Evolutionary conservation across 2,888 invertebrate genomes (phyloP), one percentile per base, ranked within the genome.

Genomic region (Napeogenes sylphis): DNA sequence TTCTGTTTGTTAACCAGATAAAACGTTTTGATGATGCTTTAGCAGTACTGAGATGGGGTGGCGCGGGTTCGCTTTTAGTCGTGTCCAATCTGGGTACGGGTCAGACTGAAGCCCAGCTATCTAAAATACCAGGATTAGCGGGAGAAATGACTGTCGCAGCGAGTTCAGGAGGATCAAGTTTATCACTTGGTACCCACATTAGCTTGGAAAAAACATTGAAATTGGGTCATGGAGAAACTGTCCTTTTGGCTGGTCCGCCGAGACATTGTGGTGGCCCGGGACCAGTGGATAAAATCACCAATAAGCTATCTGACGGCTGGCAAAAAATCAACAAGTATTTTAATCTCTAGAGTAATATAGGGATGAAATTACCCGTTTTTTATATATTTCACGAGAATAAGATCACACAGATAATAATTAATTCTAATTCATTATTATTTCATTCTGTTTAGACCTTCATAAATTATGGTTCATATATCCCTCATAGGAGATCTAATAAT

Each of bases 1-100:
- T 4, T 47, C 6, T n/a, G n/a, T 4, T 47, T n/a, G 4, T 46
- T 55, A 81, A 82, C 62, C 77, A 92, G 83, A 92, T 93, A 64
- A 92, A 92, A 62, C 92, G 93, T 61, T 87, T 93, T 54, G 92
- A 92, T 61, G 85, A 80, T 4, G 84, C 84, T 0, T 61, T 89
- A 45, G 79, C 81, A 3, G 70, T 90, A 1, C 70, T 90, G 4
- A 75, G 89, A 62, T 90, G 90, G 90, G 90, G 90, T 5, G 80
- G 82, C 0, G 61, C 73, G 0, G 89, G 88, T 2, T 84, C 86
- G 4, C 80, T 92, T 12, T 70, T 89, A 8, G 78, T 84, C 2
- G 73, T 86, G 6, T 67, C 81, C 10, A 94, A 94, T 75, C 77
- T 93, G 38, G 91, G 85, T 0, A 75, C 75, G 4, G 76, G 75